Evolutionary conservation across 2,113 vertebrate species (phyloP).

Genomic region (Pyrgilauda ruficollis): DNA sequence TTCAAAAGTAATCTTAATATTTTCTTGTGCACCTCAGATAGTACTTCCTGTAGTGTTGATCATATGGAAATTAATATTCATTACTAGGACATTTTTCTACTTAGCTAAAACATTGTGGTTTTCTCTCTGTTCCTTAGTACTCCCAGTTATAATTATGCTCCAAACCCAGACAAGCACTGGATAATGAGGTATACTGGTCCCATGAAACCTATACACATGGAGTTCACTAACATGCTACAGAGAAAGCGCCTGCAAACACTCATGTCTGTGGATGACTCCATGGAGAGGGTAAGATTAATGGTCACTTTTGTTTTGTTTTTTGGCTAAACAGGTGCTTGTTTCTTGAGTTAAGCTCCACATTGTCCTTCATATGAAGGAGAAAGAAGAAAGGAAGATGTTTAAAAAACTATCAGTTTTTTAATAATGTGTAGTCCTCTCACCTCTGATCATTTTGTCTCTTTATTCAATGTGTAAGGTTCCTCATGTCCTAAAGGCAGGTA

Average conservation of each 20-base stretch:
- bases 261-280: conserved; percentile 93
- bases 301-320: not conserved
- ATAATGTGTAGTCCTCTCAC: not conserved
- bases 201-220: conserved; percentile 99
- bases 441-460: not conserved
- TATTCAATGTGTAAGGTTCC: not conserved
- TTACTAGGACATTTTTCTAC: not conserved
- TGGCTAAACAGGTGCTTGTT: not conserved
- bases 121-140: conserved; percentile 76
- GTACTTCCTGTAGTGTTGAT: not conserved
- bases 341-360: not conserved
- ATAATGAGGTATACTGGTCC: conserved; percentile 95
- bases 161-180: conserved; percentile 97
- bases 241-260: conserved; percentile 92
- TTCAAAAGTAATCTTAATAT: not conserved
- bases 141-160: conserved; percentile 95
- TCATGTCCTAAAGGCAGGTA: not conserved
- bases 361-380: not conserved
- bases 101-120: not conserved
- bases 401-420: not conserved
- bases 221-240: conserved; percentile 97
- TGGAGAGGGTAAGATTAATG: conserved; percentile 83
- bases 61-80: not conserved
- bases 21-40: not conserved
- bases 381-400: not conserved